phyloP scores from a whole-genome alignment of 2,113 vertebrate species.

The Gracilinanus agilis region DNA sequence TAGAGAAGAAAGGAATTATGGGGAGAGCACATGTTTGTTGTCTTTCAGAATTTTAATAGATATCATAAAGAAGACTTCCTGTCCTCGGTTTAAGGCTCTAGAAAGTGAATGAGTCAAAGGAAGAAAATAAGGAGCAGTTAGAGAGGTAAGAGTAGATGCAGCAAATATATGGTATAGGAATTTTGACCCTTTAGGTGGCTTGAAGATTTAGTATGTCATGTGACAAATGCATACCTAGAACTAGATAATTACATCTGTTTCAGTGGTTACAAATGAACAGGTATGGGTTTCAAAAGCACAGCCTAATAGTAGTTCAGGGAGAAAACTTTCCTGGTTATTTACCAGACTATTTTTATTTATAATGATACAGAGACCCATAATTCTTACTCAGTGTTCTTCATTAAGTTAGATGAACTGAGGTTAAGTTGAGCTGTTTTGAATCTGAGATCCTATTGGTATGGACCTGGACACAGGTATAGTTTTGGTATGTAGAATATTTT shows the following conservation, averaged over 20 bases:
- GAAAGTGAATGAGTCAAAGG: neutral
- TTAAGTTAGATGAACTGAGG: conserved; percentile 10
- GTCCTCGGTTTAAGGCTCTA: neutral
- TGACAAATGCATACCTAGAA: conserved; percentile 1
- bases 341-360: conserved; percentile 8
- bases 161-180: conserved; percentile 6
- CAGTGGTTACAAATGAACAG: neutral
- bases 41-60: neutral
- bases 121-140: neutral
- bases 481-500: conserved; percentile 50
- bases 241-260: neutral
- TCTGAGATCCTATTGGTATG: conserved; percentile 49
- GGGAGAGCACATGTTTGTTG: neutral
- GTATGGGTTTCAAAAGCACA: conserved; percentile 13
- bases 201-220: conserved; percentile 2
- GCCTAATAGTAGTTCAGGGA: neutral
- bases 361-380: conserved; percentile 13
- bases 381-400: neutral
- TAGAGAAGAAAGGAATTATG: neutral
- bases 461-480: neutral
- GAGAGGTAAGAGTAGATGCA: neutral
- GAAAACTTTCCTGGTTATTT: neutral
- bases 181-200: conserved; percentile 31
- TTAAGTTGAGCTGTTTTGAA: conserved; percentile 60
- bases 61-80: neutral